Base-by-base conservation (phyloP, 2,113 vertebrate genomes). In the Macaca nemestrina region DNA sequence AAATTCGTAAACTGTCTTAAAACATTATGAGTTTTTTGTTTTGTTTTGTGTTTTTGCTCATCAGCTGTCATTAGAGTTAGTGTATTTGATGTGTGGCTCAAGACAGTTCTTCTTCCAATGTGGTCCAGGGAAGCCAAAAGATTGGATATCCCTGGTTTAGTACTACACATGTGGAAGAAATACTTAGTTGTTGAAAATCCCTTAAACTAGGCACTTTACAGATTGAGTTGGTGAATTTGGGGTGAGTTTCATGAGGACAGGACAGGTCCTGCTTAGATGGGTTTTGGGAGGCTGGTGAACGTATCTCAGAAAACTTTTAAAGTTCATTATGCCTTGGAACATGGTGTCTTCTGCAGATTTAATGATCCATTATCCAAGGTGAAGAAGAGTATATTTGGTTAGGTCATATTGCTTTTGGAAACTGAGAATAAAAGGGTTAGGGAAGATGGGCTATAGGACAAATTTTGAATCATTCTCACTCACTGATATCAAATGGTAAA, bases 381-480 rank as follows among this genome's bases (percentile, higher is more conserved):
- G 43, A 48, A 88, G 45, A 40, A 81, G 68, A 90, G 94, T 79
- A 94, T 83, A 75, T 52, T 79, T 89, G 78, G 35, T 89, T 11
- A 61, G 38, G 17, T 76, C 32, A 50, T 35, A 57, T 22, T 88
- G 10, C 27, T 84, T 95, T 97, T 70, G 75, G 61, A 87, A 97
- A 90, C 5, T 82, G 23, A 13, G 72, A 20, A 82, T 67, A 73
- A 92, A 92, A 76, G 50, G 8, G 7, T 70, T 79, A 64, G 50
- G 90, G 48, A 85, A 95, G 32, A 57, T 93, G 45, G 80, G 1
- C 25, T 55, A 23, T 14, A 82, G 48, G 52, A n/a, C 18, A 30
- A 48, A 83, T 75, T 94, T 96, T 91, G 83, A 93, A 43, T 83
- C 22, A 23, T 90, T 55, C 64, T 90, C 70, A 82, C 16, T 78